Base-by-base conservation (phyloP, 2,888 invertebrate species). In the Sicus ferrugineus region DNA sequence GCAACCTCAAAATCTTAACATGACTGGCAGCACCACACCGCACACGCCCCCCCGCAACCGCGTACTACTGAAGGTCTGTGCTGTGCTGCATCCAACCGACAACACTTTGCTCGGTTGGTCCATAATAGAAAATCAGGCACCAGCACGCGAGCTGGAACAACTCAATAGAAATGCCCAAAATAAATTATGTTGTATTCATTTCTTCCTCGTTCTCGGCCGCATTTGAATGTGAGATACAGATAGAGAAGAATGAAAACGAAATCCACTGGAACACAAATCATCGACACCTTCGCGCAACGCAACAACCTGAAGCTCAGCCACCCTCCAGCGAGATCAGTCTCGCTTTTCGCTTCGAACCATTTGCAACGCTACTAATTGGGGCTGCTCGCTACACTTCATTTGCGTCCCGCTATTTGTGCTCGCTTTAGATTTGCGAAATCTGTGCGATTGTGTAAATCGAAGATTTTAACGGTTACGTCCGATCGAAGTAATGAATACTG, bases 401-500 rank as follows among this genome's bases (percentile, higher is more conserved):
- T 62, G 65, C 48, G 31, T 23, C 30, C 30, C 16, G 50, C 16
- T 7, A 52, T 28, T 50, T 14, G 30, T 30, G 28, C 2, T n/a
- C n/a, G n/a, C n/a, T 42, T 42, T 11, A 61, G 14, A 61, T 61
- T 61, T 23, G 19, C 42, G 42, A 21, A 42, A 54, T 54, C 26
- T 28, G 26, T 46, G 1, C 21, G 23, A 21, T 14, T 48, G 30
- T 31, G 58, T 6, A 23, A 46, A 28, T 28, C 26, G 26, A 14
- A 23, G 9, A 52, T 28, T 54, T 54, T 50, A 21, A 30, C 28
- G 16, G 26, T 14, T 23, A 16, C 38, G 11, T 38, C 11, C 23
- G 19, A 26, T 30, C 42, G 21, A n/a, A 38, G 23, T 2, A 62
- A 82, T 81, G 82, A 80, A 81, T 79, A 71, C 78, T 69, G 76